Evolutionary conservation across 2,888 invertebrate genomes (phyloP).

Genomic region (Melipona beecheii): DNA sequence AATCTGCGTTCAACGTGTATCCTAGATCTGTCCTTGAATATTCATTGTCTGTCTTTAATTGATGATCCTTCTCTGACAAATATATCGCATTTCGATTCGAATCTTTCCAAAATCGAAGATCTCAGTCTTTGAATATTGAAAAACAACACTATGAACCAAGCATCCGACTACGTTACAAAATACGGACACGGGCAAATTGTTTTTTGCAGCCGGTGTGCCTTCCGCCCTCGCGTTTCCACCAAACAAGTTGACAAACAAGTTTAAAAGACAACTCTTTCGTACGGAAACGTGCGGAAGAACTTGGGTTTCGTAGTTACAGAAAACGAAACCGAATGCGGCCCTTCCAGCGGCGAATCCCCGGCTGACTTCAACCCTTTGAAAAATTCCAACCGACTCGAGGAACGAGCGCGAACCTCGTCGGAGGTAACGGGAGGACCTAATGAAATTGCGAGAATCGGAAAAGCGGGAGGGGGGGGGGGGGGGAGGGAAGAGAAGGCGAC

Average conservation of each 20-base stretch:
- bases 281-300: neutral
- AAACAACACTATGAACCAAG: too few species aligned
- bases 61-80: too few species aligned
- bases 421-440: slow-evolving; percentile 24
- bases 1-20: neutral
- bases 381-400: slow-evolving; percentile 16
- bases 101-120: too few species aligned
- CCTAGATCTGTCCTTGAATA: neutral
- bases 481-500: neutral
- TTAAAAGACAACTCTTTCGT: neutral
- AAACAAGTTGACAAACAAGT: neutral
- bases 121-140: too few species aligned
- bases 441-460: slow-evolving; percentile 47
- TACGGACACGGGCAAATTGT: neutral
- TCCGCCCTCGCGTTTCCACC: neutral
- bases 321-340: slow-evolving; percentile 27
- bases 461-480: neutral
- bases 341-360: slow-evolving; percentile 7
- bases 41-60: neutral
- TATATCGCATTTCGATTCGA: too few species aligned
- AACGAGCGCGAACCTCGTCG: slow-evolving; percentile 9
- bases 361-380: slow-evolving; percentile 53
- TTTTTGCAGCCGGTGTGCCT: neutral
- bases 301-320: neutral
- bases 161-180: too few species aligned